Base-by-base conservation (phyloP, 1,140 invertebrate species). In the Varroa destructor region DNA sequence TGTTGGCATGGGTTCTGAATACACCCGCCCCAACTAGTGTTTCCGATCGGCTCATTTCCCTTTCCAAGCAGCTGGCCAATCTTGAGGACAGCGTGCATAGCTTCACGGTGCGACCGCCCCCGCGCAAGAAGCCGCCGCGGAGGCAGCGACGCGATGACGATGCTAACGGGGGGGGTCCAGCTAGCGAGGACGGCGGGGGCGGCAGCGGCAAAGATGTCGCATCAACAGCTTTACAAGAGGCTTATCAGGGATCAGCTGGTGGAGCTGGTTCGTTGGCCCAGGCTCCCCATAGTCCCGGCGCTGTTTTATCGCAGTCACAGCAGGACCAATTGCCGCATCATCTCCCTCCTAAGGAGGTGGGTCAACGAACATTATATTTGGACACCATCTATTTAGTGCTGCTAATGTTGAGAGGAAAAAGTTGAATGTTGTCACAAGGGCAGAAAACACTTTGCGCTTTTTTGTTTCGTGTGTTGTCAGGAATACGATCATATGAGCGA, bases 61-160 rank as follows among this genome's bases (percentile, higher is more conserved):
- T 67, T 12, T 40, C 12, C 12, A 67, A 67, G 46, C 40, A 67
- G 40, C 61, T 67, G 40, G 61, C 61, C 36, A 67, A 40, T 12
- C 61, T 67, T 37, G 61, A 67, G 37, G 61, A 67, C 46, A 25
- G 46, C 61, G 61, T 46, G 46, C 61, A 67, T 5, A 40, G 46
- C 36, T 4, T 67, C 40, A 43, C 40, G 40, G 10, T 67, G 12
- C 61, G 61, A 3, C 61, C 61, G 36, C 61, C 61, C 40, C 61
- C 61, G 40, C 61, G 61, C 5, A 67, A 67, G 61, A 67, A 67
- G 37, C 61, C 61, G 37, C 61, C 61, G 37, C 46, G 46, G 46
- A 67, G 61, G 61, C 40, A 67, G 37, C 61, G 61, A 12, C 40
- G 36, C 12, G 61, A 67, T 1, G 61, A 67, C 61, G 61, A 67